Percentiles rank a stretch among this genome's conserved stretches.
phyloP scores from a whole-genome alignment of 2,888 invertebrate genomes.

The Melinaea menophilus region DNA sequence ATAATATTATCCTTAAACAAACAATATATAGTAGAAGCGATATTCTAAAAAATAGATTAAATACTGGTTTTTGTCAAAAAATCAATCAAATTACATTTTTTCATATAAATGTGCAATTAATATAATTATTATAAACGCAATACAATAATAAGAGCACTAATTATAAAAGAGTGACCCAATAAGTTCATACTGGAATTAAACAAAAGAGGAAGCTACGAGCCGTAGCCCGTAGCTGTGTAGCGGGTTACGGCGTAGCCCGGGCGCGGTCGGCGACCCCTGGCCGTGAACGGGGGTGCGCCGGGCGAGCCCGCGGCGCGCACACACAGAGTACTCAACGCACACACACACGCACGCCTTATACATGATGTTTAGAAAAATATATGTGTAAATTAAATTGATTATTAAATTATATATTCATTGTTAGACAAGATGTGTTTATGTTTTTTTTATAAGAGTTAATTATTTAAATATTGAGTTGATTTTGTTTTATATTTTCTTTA shows the following conservation, averaged over 20 bases:
- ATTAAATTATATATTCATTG: neutral
- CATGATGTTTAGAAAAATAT: slow-evolving; percentile 17
- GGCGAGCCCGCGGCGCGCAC: slow-evolving; percentile 45
- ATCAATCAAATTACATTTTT: too few species aligned
- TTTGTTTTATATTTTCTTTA: too few species aligned
- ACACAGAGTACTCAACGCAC: slow-evolving; percentile 22
- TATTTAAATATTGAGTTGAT: too few species aligned
- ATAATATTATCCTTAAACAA: neutral
- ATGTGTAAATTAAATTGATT: neutral
- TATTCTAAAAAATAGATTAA: slow-evolving; percentile 6
- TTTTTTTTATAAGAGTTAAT: too few species aligned
- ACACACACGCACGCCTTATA: slow-evolving; percentile 28
- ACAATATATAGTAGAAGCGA: neutral
- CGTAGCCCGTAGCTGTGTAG: slow-evolving; percentile 64
- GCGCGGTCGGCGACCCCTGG: slow-evolving; percentile 77
- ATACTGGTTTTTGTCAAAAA: too few species aligned
- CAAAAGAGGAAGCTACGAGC: slow-evolving; percentile 67
- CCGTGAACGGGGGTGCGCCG: slow-evolving; percentile 74
- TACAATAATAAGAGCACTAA: slow-evolving; percentile 17
- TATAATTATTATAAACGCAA: neutral
- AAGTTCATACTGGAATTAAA: slow-evolving; percentile 54
- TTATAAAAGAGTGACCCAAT: slow-evolving; percentile 55
- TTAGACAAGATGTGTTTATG: neutral
- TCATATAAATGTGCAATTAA: neutral
- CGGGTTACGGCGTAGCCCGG: slow-evolving; percentile 72